Evolutionary conservation across 2,113 vertebrate species (phyloP).

Genomic region (Epinephelus cyanopodus): DNA sequence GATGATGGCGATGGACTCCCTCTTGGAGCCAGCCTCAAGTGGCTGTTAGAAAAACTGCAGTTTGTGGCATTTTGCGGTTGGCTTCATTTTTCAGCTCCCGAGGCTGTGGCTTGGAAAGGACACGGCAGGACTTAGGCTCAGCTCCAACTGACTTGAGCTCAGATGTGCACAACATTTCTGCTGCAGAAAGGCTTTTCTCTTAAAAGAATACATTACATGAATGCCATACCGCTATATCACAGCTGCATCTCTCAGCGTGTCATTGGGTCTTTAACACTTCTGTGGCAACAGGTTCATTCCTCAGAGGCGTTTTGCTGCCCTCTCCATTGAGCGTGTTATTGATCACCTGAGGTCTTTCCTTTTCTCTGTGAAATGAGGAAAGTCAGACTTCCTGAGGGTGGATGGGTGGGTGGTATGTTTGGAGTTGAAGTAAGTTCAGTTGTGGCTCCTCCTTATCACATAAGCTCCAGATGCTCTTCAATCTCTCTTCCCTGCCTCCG

Average conservation of each 20-base stretch:
- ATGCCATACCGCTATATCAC: background rate
- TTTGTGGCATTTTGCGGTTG: too few species aligned
- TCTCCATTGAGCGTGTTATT: background rate
- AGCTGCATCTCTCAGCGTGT: background rate
- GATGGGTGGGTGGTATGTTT: background rate
- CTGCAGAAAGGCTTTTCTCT: background rate
- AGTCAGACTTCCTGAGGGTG: background rate
- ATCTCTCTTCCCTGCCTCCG: background rate
- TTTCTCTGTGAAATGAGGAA: background rate
- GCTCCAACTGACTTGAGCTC: background rate
- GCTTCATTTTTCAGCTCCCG: too few species aligned
- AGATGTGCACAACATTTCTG: background rate
- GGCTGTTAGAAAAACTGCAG: too few species aligned
- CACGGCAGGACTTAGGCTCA: background rate
- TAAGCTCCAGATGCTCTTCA: background rate
- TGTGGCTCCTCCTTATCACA: background rate
- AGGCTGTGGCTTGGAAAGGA: background rate
- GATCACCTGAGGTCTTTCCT: background rate
- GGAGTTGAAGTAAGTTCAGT: background rate
- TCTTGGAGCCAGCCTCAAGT: too few species aligned
- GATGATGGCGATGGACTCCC: too few species aligned
- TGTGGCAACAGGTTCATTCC: background rate
- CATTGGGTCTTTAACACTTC: background rate
- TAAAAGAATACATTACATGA: too few species aligned
- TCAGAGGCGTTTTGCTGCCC: too few species aligned